These are phyloP conservation scores for Microdon myrmicae DNA, from an alignment of 2,888 invertebrate genomes.

Conservation along the genomic window DNA sequence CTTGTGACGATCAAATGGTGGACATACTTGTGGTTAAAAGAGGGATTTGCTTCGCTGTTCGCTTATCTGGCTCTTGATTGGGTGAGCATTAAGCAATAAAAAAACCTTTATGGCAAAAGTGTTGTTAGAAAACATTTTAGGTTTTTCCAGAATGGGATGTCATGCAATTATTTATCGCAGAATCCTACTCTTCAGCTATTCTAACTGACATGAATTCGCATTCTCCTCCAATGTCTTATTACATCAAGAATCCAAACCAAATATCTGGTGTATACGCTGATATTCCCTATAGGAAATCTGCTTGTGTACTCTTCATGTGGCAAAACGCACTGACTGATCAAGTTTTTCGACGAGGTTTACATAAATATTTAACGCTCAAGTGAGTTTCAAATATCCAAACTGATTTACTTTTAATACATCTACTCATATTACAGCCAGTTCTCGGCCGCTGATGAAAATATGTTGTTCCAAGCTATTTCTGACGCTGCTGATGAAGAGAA, in stretches of 20 bases:
- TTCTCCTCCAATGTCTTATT: constrained; percentile 83
- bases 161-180: constrained; percentile 80
- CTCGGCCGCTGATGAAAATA: constrained; percentile 57
- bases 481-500: constrained; percentile 57
- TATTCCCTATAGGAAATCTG: constrained; percentile 90
- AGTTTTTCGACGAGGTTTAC: constrained; percentile 60
- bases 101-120: neutral
- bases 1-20: constrained; percentile 77
- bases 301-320: constrained; percentile 70
- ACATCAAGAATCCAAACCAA: constrained; percentile 84
- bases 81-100: constrained; percentile 54
- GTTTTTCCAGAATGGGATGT: constrained; percentile 75
- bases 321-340: constrained; percentile 59
- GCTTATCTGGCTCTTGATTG: constrained; percentile 58
- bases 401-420: neutral
- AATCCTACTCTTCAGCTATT: constrained; percentile 79
- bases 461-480: constrained; percentile 58
- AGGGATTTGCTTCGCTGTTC: constrained; percentile 71
- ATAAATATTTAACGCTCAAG: constrained; percentile 56
- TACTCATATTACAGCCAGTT: constrained; percentile 53
- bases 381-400: neutral
- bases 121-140: no score
- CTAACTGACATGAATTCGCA: constrained; percentile 77
- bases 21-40: constrained; percentile 79
- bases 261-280: constrained; percentile 84